A percentile compares a stretch with the other conserved stretches of the same genome.
These are phyloP conservation scores for Nerophis ophidion DNA, from an alignment of 2,113 vertebrate species.

Conservation along the genomic window DNA sequence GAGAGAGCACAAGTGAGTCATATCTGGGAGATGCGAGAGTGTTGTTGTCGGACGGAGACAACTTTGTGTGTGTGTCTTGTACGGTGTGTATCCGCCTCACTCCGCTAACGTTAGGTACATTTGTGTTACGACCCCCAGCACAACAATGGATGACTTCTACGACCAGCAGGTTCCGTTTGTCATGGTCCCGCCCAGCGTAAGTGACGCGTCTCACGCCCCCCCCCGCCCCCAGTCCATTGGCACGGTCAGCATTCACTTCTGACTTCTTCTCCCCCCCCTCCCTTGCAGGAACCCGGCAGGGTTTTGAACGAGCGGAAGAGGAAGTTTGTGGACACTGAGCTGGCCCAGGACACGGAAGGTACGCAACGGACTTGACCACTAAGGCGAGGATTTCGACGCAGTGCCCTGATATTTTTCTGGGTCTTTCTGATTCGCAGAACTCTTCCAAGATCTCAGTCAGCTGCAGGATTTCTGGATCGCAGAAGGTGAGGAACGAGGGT, in stretches of 20 bases:
- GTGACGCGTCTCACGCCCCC: conserved; percentile 39
- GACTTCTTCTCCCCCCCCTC: background rate
- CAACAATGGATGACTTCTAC: conserved; percentile 92
- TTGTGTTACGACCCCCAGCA: conserved; percentile 15
- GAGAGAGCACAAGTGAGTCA: conserved; percentile 49
- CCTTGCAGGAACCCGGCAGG: conserved; percentile 75
- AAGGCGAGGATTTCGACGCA: background rate
- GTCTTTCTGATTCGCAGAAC: conserved; percentile 69
- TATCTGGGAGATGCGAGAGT: conserved; percentile 16
- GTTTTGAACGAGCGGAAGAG: conserved; percentile 81
- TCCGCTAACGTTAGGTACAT: too few species aligned
- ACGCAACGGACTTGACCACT: conserved; percentile 8
- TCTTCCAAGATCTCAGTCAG: conserved; percentile 97
- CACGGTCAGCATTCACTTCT: background rate
- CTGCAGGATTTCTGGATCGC: conserved; percentile 98
- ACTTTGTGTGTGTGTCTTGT: background rate
- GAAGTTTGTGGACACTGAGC: conserved; percentile 89
- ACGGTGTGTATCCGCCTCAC: too few species aligned
- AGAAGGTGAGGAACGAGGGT: conserved; percentile 70
- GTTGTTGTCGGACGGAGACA: conserved; percentile 1
- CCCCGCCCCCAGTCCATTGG: too few species aligned
- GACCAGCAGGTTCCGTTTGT: conserved; percentile 92
- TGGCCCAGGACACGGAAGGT: conserved; percentile 97
- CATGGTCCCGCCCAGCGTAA: conserved; percentile 86
- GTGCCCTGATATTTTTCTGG: background rate